phyloP scores from a whole-genome alignment of 2,113 vertebrate genomes.

The Phyllopteryx taeniolatus region DNA sequence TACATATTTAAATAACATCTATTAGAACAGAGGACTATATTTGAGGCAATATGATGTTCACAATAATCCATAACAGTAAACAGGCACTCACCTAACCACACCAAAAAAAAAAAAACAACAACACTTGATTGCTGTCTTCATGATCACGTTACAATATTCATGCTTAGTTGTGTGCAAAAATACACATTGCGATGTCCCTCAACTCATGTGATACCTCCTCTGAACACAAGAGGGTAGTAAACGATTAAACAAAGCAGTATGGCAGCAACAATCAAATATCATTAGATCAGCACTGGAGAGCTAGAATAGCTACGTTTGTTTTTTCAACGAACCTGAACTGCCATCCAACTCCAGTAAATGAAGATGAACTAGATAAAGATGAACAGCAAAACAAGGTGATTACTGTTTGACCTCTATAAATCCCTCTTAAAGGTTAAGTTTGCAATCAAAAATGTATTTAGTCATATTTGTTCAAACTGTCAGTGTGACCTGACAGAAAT shows the following conservation, averaged over 20 bases:
- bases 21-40: neutral
- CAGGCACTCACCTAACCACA: neutral
- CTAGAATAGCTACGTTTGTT: neutral
- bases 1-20: neutral
- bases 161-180: neutral
- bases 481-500: no score
- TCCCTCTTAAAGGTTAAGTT: no score
- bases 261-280: neutral
- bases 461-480: no score
- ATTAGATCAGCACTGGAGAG: neutral
- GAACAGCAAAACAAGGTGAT: no score
- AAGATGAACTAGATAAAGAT: neutral
- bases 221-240: neutral
- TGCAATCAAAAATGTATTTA: no score
- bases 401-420: no score
- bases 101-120: neutral
- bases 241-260: neutral
- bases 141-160: neutral
- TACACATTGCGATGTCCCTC: neutral
- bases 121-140: neutral
- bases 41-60: neutral
- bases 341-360: slow-evolving; percentile 13
- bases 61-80: neutral
- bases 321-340: slow-evolving; percentile 14
- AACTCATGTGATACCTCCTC: neutral